Conservation (phyloP, 2,113 vertebrate species). For the Varanus komodoensis region DNA sequence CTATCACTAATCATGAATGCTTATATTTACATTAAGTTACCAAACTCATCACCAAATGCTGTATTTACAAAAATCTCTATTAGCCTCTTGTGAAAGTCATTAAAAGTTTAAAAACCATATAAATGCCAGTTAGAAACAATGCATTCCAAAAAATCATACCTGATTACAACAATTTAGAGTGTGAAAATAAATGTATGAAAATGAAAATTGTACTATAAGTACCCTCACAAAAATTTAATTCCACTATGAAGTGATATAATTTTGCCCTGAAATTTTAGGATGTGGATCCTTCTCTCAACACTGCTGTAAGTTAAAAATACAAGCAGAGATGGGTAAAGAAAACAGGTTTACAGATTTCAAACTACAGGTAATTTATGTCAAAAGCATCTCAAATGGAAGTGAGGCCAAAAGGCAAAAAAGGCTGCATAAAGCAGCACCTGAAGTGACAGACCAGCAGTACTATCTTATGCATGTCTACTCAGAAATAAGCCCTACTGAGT, state of each 20-base stretch:
- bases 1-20: constrained; percentile 80
- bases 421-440: too few species aligned
- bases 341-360: background rate
- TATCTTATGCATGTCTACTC: background rate
- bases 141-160: constrained; percentile 74
- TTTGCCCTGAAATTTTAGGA: constrained; percentile 66
- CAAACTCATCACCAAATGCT: constrained; percentile 80
- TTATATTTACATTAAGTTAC: constrained; percentile 83
- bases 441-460: background rate
- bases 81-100: constrained; percentile 77
- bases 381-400: background rate
- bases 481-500: background rate
- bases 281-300: constrained; percentile 39
- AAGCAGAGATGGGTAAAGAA: background rate
- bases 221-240: constrained; percentile 60
- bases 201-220: constrained; percentile 55
- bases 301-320: constrained; percentile 53
- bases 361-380: background rate
- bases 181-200: constrained; percentile 78
- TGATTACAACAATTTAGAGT: constrained; percentile 73
- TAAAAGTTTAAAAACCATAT: constrained; percentile 85
- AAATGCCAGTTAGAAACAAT: constrained; percentile 81
- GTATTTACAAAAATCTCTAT: constrained; percentile 86
- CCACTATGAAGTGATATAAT: constrained; percentile 66
- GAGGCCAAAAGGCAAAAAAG: background rate